Evolutionary conservation across 2,888 invertebrate genomes (phyloP), one percentile per base, ranked within the genome.

Genomic region (Pollenia amentaria): DNA sequence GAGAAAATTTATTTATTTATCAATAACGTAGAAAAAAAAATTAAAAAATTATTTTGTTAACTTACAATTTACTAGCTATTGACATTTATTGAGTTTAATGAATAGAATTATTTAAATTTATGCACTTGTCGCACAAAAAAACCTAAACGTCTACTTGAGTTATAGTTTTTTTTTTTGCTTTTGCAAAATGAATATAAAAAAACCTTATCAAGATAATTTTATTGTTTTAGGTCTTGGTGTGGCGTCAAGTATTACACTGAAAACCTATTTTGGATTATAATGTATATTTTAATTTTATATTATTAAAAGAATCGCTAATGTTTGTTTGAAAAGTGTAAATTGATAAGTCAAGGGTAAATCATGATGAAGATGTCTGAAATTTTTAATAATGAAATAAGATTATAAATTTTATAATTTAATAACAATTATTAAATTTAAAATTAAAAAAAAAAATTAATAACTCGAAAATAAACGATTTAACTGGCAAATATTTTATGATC

Each of bases 41-140:
- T 51, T 51, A 40, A 60, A 48, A 51, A 65, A 80, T 83, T 65
- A 80, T 87, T 76, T 69, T 65, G 42, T 80, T 76, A 70, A 75
- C 55, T 79, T 75, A 79, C 64, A 77, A 80, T 84, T 84, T 76
- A 55, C 53, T 46, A 80, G 65, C 65, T 76, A 87, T 84, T 87
- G 84, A 87, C 84, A 87, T 84, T 84, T 72, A 79, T 86, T 83
- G 40, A 67, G 57, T 48, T 18, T 75, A 75, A 75, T 75, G 75
- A 82, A 82, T 82, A 55, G 65, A 81, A 81, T 64, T 42, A 75
- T 75, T 81, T 81, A 46, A 73, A 62, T n/a, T 55, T 40, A 67
- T 82, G 69, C 76, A 82, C 75, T 75, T 69, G 69, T 62, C 69
- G 73, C 2, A n/a, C 21, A 57, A 42, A 55, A 16, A 72, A n/a